These are phyloP conservation scores for Montipora capitata DNA, from an alignment of 92 coral and sea anemone genomes.

Conservation along the genomic window DNA sequence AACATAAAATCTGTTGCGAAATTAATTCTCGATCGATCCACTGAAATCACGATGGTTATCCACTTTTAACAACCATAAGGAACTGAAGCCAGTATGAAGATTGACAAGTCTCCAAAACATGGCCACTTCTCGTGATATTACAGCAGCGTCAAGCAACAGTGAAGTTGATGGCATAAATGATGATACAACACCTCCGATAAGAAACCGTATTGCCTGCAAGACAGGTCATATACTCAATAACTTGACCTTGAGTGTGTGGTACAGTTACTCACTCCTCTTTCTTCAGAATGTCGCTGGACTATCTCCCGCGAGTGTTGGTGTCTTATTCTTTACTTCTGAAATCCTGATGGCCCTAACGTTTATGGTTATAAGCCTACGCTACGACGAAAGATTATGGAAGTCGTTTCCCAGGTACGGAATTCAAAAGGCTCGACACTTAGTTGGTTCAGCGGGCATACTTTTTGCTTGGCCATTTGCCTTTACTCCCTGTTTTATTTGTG, in stretches of 20 bases:
- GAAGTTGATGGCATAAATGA: conserved; percentile 32
- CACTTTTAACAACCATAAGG: neutral
- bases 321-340: conserved; percentile 74
- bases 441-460: conserved; percentile 74
- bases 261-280: conserved; percentile 63
- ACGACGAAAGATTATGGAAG: conserved; percentile 30
- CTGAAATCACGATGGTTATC: neutral
- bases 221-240: conserved; percentile 58
- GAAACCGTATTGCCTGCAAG: conserved; percentile 52
- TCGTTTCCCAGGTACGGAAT: conserved; percentile 42
- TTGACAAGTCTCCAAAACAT: conserved; percentile 3
- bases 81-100: conserved; percentile 9
- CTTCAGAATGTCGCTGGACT: conserved; percentile 62
- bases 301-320: conserved; percentile 54
- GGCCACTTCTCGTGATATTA: conserved; percentile 44
- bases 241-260: conserved; percentile 75
- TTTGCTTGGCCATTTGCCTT: conserved; percentile 79
- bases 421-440: conserved; percentile 56
- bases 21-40: too few relatives aligned
- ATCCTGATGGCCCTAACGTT: conserved; percentile 58
- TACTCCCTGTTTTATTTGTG: conserved; percentile 69
- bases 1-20: too few relatives aligned
- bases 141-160: conserved; percentile 45
- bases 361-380: conserved; percentile 34
- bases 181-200: conserved; percentile 23